Percentiles rank a stretch among this genome's conserved stretches.
Conservation (phyloP, 2,797 vertebrate species). For the Leucoraja ocellata region DNA sequence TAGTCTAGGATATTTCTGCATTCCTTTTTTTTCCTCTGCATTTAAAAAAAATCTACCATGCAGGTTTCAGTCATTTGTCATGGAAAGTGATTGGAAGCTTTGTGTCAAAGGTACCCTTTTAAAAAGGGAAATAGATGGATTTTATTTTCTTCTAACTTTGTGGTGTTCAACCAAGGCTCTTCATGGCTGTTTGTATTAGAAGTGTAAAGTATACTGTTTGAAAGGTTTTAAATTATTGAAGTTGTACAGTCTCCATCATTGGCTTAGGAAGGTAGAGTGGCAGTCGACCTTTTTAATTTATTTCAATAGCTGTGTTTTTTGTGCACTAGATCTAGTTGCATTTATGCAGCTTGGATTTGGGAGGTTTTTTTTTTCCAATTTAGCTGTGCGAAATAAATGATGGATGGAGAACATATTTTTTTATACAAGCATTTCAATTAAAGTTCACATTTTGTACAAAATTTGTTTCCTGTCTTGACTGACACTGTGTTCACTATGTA, state of each 20-base stretch:
- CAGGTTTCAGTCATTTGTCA: constrained; percentile 34
- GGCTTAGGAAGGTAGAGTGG: constrained; percentile 64
- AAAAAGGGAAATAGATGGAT: constrained; percentile 64
- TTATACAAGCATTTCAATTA: constrained; percentile 97
- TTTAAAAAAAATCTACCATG: not conserved
- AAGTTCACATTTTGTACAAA: constrained; percentile 80
- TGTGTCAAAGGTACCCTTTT: constrained; percentile 64
- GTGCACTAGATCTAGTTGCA: constrained; percentile 58
- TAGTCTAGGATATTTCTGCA: constrained; percentile 63
- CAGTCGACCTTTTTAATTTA: constrained; percentile 67
- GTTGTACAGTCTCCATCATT: constrained; percentile 74
- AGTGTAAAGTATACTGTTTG: constrained; percentile 59
- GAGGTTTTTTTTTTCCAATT: constrained; percentile 57
- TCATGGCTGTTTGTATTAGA: constrained; percentile 53
- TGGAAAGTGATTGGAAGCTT: constrained; percentile 53
- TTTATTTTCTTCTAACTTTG: constrained; percentile 53
- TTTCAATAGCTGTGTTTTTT: constrained; percentile 64
- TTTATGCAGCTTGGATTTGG: constrained; percentile 63
- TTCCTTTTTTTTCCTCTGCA: constrained; percentile 58
- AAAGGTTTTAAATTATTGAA: constrained; percentile 69
- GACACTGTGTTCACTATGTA: not conserved
- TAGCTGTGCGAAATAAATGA: constrained; percentile 67
- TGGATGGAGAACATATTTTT: constrained; percentile 92
- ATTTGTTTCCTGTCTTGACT: constrained; percentile 45
- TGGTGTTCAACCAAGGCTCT: constrained; percentile 42